Conservation (phyloP, 2,113 vertebrate species). For the Nyctibius bracteatus region DNA sequence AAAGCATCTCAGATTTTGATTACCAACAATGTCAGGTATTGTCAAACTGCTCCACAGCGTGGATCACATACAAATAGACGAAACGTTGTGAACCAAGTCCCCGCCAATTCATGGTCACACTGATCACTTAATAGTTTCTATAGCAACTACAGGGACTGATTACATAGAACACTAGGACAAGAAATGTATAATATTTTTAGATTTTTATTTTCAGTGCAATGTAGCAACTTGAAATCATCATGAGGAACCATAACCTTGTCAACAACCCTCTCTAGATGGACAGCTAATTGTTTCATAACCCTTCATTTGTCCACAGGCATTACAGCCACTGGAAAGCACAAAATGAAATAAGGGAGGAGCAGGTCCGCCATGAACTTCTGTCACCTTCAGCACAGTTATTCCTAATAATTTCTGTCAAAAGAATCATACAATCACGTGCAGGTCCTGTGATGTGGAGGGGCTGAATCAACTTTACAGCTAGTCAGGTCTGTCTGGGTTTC, state of each 20-base stretch:
- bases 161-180: background rate
- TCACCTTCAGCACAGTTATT: background rate
- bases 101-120: background rate
- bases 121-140: slow-evolving; percentile 33
- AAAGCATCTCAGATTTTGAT: background rate
- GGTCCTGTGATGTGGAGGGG: background rate
- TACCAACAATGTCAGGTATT: background rate
- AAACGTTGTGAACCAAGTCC: background rate
- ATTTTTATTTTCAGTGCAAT: background rate
- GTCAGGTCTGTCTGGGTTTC: background rate
- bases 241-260: background rate
- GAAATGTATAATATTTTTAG: background rate
- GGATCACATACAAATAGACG: background rate
- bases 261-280: background rate
- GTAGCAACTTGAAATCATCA: background rate
- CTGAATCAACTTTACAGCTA: background rate
- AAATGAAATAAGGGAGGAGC: background rate
- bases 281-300: background rate
- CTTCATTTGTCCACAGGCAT: background rate
- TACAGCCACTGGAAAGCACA: background rate
- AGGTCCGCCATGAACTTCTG: background rate
- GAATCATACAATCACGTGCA: background rate
- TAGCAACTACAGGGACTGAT: background rate
- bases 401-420: background rate
- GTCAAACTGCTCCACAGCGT: background rate